phyloP scores from a whole-genome alignment of 2,797 vertebrate species.

The Scyliorhinus canicula region DNA sequence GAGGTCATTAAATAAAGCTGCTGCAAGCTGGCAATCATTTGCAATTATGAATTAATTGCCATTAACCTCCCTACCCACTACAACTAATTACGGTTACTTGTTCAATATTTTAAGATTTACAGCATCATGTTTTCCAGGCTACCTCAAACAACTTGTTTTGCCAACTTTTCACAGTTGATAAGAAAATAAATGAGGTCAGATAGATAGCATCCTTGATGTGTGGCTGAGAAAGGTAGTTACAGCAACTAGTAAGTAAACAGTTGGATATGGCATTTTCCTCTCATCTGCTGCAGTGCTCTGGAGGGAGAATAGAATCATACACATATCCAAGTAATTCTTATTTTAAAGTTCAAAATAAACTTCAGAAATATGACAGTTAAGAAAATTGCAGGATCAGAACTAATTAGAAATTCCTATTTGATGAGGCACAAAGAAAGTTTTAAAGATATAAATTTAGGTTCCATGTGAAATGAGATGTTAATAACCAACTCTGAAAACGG shows the following conservation, averaged over 20 bases:
- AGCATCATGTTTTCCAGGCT: slow-evolving; percentile 4
- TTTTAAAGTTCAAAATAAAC: background rate
- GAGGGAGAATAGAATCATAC: background rate
- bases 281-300: background rate
- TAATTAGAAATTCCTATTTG: background rate
- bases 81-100: background rate
- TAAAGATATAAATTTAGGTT: background rate
- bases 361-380: background rate
- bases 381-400: background rate
- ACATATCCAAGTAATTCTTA: background rate
- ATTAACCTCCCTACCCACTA: background rate
- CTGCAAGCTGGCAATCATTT: slow-evolving; percentile 34
- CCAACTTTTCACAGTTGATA: background rate
- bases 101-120: slow-evolving; percentile 10
- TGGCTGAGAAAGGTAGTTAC: background rate
- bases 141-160: background rate
- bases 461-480: background rate
- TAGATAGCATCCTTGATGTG: background rate
- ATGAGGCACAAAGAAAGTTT: background rate
- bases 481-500: background rate
- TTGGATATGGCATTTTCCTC: background rate
- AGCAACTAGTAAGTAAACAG: background rate
- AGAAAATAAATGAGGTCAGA: background rate
- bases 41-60: slow-evolving; percentile 21
- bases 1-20: background rate